Percentiles rank a stretch among this genome's conserved stretches.
Conservation (phyloP, 2,797 vertebrate genomes). For the Hydrolagus colliei region DNA sequence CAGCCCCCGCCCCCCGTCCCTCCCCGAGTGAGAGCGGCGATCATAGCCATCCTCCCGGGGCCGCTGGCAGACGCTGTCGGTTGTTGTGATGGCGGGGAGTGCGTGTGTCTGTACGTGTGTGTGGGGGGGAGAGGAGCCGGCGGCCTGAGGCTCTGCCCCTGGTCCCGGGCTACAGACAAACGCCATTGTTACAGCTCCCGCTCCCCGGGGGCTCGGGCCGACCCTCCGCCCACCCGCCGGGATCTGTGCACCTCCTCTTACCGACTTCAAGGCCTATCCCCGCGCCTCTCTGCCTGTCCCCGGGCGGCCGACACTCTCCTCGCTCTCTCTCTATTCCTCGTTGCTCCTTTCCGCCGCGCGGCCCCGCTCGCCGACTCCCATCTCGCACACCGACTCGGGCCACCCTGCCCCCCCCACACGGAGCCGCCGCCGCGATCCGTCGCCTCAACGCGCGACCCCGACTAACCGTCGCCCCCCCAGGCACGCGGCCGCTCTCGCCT, state of each 20-base stretch:
- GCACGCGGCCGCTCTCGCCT: background rate
- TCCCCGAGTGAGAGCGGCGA: too few relatives aligned
- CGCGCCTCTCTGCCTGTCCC: background rate
- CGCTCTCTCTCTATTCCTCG: background rate
- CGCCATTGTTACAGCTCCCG: background rate
- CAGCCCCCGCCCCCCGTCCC: too few relatives aligned
- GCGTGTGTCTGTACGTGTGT: too few relatives aligned
- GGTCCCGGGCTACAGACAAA: background rate
- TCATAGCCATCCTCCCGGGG: background rate
- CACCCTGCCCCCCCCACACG: background rate
- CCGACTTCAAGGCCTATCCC: background rate
- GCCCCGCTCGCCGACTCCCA: slow-evolving; percentile 26
- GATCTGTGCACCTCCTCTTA: background rate
- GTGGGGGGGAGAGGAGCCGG: background rate
- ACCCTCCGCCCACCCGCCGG: background rate
- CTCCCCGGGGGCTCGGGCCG: background rate
- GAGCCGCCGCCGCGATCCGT: background rate
- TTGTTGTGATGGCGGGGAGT: too few relatives aligned
- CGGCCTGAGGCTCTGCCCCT: background rate
- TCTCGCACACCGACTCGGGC: slow-evolving; percentile 1
- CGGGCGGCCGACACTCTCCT: background rate
- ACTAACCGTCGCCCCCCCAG: too few relatives aligned
- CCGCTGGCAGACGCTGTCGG: too few relatives aligned
- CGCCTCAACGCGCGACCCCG: too few relatives aligned
- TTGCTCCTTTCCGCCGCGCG: slow-evolving; percentile 6